Percentiles rank a stretch among this genome's conserved stretches.
These are phyloP conservation scores for Gymnoscelis rufifasciata DNA, from an alignment of 2,888 invertebrate species.

Conservation along the genomic window DNA sequence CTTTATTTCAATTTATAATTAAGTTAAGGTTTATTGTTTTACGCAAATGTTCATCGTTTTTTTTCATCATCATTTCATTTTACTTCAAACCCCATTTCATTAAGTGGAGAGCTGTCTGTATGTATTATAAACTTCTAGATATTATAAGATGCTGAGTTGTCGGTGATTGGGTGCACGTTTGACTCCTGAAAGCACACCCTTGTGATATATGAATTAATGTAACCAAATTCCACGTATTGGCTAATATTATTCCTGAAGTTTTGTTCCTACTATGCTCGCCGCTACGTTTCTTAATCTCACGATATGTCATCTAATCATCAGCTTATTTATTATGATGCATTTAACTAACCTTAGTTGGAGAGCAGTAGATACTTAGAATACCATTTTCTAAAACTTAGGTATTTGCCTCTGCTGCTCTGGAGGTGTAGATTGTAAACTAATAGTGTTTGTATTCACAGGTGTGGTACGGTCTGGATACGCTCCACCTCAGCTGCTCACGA, in stretches of 20 bases:
- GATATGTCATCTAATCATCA: slow-evolving; percentile 63
- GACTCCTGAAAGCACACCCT: slow-evolving; percentile 72
- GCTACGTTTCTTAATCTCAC: slow-evolving; percentile 65
- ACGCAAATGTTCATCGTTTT: slow-evolving; percentile 54
- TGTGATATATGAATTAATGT: slow-evolving; percentile 45
- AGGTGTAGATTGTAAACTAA: slow-evolving; percentile 19
- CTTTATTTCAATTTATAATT: slow-evolving; percentile 54
- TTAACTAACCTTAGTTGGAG: slow-evolving; percentile 61
- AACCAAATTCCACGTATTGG: slow-evolving; percentile 45
- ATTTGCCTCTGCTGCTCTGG: slow-evolving; percentile 60
- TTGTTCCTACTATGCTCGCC: slow-evolving; percentile 14
- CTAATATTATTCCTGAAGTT: slow-evolving; percentile 7
- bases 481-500: slow-evolving; percentile 80
- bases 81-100: slow-evolving; percentile 79
- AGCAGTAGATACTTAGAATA: slow-evolving; percentile 53
- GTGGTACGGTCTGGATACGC: slow-evolving; percentile 70
- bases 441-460: slow-evolving; percentile 52
- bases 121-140: slow-evolving; percentile 33
- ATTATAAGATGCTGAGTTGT: slow-evolving; percentile 23
- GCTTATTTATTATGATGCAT: slow-evolving; percentile 68
- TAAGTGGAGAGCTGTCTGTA: slow-evolving; percentile 67
- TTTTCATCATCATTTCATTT: slow-evolving; percentile 47
- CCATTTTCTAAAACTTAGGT: slow-evolving; percentile 24
- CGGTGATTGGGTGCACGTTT: slow-evolving; percentile 77
- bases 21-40: slow-evolving; percentile 50